Percentiles rank a stretch among this genome's conserved stretches.
Conservation (phyloP, 2,888 invertebrate genomes). For the Chrysolina oricalcia region DNA sequence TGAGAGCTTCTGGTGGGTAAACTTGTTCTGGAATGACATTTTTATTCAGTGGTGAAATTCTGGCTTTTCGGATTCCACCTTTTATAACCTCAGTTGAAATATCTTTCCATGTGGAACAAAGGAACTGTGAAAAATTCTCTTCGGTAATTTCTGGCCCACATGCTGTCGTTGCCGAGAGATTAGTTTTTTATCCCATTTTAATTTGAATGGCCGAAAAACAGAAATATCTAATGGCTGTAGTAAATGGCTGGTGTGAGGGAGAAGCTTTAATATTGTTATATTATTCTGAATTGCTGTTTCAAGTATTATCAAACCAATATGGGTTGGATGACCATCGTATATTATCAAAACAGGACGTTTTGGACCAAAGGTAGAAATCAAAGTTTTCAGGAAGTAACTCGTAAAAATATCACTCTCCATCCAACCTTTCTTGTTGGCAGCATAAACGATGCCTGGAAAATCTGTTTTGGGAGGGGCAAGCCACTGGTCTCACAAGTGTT, state of each 20-base stretch:
- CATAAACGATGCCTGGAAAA: conserved; percentile 32
- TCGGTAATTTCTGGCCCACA: conserved; percentile 51
- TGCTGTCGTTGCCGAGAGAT: conserved; percentile 38
- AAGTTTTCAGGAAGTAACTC: conserved; percentile 53
- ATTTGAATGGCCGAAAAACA: conserved; percentile 49
- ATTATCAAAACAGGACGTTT: conserved; percentile 49
- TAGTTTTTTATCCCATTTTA: conserved; percentile 36
- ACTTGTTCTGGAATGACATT: conserved; percentile 25
- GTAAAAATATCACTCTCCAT: conserved; percentile 37
- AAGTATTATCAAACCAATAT: conserved; percentile 18
- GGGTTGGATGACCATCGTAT: conserved; percentile 21
- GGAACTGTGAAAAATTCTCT: conserved; percentile 48
- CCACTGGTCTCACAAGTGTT: conserved; percentile 31
- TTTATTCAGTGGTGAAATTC: conserved; percentile 48
- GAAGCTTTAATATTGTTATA: not conserved
- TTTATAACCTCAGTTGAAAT: conserved; percentile 45
- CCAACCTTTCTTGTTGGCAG: conserved; percentile 32
- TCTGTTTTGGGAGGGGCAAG: conserved; percentile 30
- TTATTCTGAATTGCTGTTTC: conserved; percentile 25
- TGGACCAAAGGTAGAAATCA: conserved; percentile 33
- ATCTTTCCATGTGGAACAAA: conserved; percentile 49
- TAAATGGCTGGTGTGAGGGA: not conserved
- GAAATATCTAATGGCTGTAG: conserved; percentile 55
- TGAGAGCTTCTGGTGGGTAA: conserved; percentile 36
- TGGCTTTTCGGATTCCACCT: conserved; percentile 51